Conservation (phyloP, 2,797 vertebrate species). For the Pseudochaenichthys georgianus region DNA sequence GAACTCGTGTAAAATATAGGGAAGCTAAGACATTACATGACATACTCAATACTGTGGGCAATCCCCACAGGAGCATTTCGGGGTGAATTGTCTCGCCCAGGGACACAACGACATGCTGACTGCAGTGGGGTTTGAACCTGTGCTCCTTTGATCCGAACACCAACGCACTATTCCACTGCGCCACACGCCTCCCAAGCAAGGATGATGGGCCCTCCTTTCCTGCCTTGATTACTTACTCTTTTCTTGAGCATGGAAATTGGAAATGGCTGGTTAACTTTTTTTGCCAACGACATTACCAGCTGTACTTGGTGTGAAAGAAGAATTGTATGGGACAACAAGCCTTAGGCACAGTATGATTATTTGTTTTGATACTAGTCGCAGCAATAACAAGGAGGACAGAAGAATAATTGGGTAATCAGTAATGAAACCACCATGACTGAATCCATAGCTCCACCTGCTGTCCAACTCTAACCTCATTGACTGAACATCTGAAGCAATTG, state of each 20-base stretch:
- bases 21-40: too few species aligned
- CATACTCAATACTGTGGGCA: too few species aligned
- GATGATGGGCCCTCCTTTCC: background rate
- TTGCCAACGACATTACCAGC: background rate
- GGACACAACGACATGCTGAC: too few species aligned
- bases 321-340: background rate
- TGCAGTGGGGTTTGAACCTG: too few species aligned
- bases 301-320: background rate
- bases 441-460: constrained; percentile 45
- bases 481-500: background rate
- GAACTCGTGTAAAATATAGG: background rate
- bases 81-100: too few species aligned
- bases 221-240: background rate
- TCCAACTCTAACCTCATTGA: constrained; percentile 4
- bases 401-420: background rate
- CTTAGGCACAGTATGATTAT: background rate
- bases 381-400: background rate
- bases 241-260: background rate
- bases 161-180: too few species aligned
- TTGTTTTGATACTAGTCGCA: background rate
- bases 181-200: background rate
- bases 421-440: background rate
- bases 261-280: background rate
- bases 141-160: too few species aligned
- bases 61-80: too few species aligned